Conservation (phyloP, 2,888 invertebrate species). For the Plagiodera versicolora region DNA sequence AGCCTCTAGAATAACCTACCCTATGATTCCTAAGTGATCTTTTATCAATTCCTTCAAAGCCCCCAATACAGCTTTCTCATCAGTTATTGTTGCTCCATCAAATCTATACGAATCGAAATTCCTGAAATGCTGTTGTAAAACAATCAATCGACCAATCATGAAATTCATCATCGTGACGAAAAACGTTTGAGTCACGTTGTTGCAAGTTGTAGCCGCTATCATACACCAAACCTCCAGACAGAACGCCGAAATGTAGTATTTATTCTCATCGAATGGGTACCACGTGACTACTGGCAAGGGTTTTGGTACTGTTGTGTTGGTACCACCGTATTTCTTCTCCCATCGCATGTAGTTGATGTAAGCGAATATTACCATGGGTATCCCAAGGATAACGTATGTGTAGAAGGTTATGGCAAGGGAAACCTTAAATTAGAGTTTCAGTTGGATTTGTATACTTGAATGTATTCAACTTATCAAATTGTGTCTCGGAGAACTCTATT, state of each 20-base stretch:
- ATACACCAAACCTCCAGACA: not conserved
- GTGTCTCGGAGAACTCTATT: too few relatives aligned
- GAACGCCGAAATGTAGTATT: constrained; percentile 4
- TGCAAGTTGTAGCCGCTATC: constrained; percentile 4
- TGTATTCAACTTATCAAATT: too few relatives aligned
- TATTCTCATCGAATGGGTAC: constrained; percentile 10
- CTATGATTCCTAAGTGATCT: constrained; percentile 2
- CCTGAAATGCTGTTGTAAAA: constrained; percentile 10
- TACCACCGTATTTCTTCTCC: not conserved
- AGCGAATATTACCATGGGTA: not conserved
- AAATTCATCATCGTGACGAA: constrained; percentile 8
- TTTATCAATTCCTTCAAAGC: not conserved
- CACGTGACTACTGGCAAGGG: not conserved
- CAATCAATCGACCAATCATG: constrained; percentile 7
- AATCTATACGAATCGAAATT: not conserved
- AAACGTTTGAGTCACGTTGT: constrained; percentile 5
- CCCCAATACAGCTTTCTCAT: not conserved
- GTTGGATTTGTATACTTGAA: too few relatives aligned
- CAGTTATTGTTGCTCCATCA: not conserved
- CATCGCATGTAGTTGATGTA: constrained; percentile 6
- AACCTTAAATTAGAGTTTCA: not conserved
- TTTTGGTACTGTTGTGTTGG: not conserved
- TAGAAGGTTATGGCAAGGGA: not conserved
- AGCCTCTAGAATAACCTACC: not conserved
- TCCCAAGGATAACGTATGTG: constrained; percentile 1